Base-by-base conservation (phyloP, 2,113 vertebrate species). In the Rhinichthys klamathensis region DNA sequence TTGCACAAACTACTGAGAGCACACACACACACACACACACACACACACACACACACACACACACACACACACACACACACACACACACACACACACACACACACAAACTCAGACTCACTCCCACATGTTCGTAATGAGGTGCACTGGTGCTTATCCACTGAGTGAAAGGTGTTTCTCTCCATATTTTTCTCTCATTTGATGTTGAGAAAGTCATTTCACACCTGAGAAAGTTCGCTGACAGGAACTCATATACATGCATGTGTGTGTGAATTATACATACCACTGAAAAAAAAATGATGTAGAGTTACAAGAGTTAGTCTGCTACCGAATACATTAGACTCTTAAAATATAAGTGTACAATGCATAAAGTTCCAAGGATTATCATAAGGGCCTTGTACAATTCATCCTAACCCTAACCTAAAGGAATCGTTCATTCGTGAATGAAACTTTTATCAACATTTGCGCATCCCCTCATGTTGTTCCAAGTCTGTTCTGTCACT, bases 141-240 rank as follows among this genome's bases (percentile, higher is more conserved):
- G 81, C 81, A 83, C 81, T 83, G 67, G 81, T 83, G 67, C 81
- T 83, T 58, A 83, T 73, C 81, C 81, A 83, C 81, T 83, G 81
- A 83, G 81, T 58, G 67, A 72, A 83, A 83, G 81, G 81, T 83
- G 81, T 83, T 72, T 83, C 81, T 72, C 81, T 83, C 67, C 81
- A 70, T 73, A 72, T 83, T 83, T 83, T 72, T 30, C 81, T 58
- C 81, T 83, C 81, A 83, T 83, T 83, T 83, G 81, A 83, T 83
- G 67, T 83, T 72, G 67, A 83, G 81, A 83, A 83, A 83, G 81
- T 83, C 81, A 83, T 83, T 83, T 83, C 81, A 83, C 81, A 83
- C 81, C 67, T 72, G 65, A 83, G 65, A 56, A 83, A 83, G 81
- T 83, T 83, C 23, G 1, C 81, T 72, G 81, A 72, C 67, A 83